Evolutionary conservation across 2,797 vertebrate species (phyloP).

Genomic region (Enteromius trimaculatus): DNA sequence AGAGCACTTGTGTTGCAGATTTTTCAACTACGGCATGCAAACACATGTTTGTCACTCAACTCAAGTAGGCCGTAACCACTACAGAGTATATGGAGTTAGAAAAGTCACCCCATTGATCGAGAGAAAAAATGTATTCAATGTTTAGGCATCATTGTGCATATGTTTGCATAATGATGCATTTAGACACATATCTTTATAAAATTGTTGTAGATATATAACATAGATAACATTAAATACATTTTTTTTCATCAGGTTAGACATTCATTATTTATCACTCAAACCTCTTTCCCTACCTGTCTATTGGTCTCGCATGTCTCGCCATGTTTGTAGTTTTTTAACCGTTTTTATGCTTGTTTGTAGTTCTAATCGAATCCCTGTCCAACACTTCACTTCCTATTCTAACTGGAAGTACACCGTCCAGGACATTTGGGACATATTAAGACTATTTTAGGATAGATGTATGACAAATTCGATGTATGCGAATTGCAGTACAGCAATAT

Average conservation of each 20-base stretch:
- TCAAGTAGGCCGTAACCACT: background rate
- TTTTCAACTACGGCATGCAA: conserved; percentile 22
- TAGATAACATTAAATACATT: no score
- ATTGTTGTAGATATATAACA: no score
- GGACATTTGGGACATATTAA: background rate
- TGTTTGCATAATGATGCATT: no score
- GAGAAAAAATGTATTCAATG: background rate
- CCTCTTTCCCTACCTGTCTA: no score
- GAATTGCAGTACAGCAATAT: background rate
- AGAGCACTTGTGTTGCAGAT: conserved; percentile 55
- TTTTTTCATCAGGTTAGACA: no score
- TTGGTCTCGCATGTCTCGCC: background rate
- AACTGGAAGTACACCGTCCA: background rate
- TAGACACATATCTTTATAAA: no score
- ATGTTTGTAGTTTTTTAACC: background rate
- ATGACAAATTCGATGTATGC: background rate
- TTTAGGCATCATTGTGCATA: background rate
- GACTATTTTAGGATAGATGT: background rate
- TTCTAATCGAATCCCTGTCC: no score
- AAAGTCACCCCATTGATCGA: background rate
- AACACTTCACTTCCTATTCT: background rate
- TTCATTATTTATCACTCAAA: no score
- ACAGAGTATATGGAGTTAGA: background rate
- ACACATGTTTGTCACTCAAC: background rate
- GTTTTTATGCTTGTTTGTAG: background rate